Base-by-base conservation (phyloP, 2,797 vertebrate species). In the Enteromius trimaculatus region DNA sequence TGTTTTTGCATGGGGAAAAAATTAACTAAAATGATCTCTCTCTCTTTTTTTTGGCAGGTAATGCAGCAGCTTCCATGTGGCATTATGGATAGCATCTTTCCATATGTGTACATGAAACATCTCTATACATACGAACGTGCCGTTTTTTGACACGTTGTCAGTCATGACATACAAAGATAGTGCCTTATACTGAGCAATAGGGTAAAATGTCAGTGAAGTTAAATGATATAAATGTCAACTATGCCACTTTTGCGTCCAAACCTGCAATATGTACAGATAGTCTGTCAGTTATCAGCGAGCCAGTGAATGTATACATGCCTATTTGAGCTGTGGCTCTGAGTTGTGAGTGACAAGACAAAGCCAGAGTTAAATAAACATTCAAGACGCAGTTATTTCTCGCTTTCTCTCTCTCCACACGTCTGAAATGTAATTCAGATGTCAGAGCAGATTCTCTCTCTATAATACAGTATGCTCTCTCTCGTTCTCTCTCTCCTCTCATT, bases 341-440 rank as follows among this genome's bases (percentile, higher is more conserved):
- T 47, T 64, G 64, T 88, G 86, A 89, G 79, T 88, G 87, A 89
- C 85, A 89, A 84, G 82, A 92, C 91, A 86, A 87, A 92, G 92
- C 93, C 91, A 2, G 92, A 95, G 94, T 94, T 94, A 95, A 95
- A 95, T 94, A 95, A 94, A 94, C 94, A 94, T 95, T 91, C 91
- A 92, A 94, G 92, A 92, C 85, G 90, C 91, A 83, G 93, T 92
- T 94, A 93, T 88, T 84, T 83, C 88, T 88, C 89, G 64, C 71
- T 80, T 88, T 86, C 90, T 83, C 79, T 72, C 90, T 92, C 92
- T 88, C 87, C 91, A 91, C 92, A 91, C 87, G 89, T 83, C 70
- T 86, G 85, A 94, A 95, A 95, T 95, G 94, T 95, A 94, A 95
- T 95, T 95, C 94, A 95, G 93, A 95, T 95, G 95, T 95, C 95